Evolutionary conservation across 2,888 invertebrate species (phyloP).

Genomic region (Philonicus albiceps): DNA sequence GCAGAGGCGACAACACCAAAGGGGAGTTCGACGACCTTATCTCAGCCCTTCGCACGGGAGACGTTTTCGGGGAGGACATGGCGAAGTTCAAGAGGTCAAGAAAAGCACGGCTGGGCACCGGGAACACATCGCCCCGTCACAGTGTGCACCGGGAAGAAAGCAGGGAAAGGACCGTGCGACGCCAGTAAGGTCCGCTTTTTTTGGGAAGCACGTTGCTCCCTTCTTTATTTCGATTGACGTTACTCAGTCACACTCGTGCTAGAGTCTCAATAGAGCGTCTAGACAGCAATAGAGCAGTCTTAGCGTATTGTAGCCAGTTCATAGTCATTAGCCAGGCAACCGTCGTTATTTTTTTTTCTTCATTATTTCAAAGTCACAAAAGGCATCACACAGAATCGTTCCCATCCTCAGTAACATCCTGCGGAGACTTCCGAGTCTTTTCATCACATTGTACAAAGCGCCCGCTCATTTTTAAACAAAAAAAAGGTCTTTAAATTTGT

Average conservation of each 20-base stretch:
- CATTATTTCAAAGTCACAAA: conserved; percentile 8
- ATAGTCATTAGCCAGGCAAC: conserved; percentile 23
- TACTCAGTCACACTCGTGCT: background rate
- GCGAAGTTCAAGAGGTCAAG: conserved; percentile 87
- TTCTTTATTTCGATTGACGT: background rate
- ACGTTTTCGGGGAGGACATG: conserved; percentile 95
- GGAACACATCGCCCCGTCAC: conserved; percentile 70
- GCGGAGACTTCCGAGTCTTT: background rate
- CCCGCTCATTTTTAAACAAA: background rate
- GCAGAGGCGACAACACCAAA: conserved; percentile 71
- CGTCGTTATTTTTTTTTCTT: background rate
- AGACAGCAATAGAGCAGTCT: background rate
- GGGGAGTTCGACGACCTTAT: conserved; percentile 97
- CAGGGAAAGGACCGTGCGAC: conserved; percentile 69
- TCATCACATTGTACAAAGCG: conserved; percentile 14
- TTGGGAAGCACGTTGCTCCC: background rate
- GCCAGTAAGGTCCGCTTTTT: conserved; percentile 54
- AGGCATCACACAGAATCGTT: background rate
- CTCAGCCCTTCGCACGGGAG: conserved; percentile 91
- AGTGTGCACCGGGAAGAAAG: conserved; percentile 74
- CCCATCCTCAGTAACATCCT: background rate
- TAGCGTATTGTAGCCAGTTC: conserved; percentile 21
- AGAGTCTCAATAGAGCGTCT: background rate
- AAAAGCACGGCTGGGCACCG: conserved; percentile 68
- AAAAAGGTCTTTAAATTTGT: background rate